phyloP scores from a whole-genome alignment of 2,888 invertebrate species.

The Antheraea assamensis region DNA sequence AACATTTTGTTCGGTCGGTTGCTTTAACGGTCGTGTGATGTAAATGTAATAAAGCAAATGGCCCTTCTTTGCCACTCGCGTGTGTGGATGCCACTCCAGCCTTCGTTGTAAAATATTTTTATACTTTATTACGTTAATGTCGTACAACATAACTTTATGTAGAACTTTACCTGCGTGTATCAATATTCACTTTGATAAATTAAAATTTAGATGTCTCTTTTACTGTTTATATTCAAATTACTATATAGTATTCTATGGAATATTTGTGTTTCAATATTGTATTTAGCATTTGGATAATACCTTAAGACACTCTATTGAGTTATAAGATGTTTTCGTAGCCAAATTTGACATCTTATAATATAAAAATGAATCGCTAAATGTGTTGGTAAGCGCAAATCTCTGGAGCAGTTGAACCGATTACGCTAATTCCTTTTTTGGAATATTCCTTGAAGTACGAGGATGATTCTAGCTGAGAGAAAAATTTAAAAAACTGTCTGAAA shows the following conservation, averaged over 20 bases:
- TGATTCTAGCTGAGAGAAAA: no score
- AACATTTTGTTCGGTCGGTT: constrained; percentile 66
- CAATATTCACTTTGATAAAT: constrained; percentile 10
- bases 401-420: no score
- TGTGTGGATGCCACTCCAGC: constrained; percentile 55
- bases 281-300: neutral
- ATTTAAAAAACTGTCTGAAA: no score
- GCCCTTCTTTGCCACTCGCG: constrained; percentile 56
- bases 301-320: no score
- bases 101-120: constrained; percentile 62
- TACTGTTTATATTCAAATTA: constrained; percentile 1
- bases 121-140: constrained; percentile 60
- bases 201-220: constrained; percentile 1
- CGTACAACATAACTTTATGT: constrained; percentile 36
- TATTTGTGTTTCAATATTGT: neutral
- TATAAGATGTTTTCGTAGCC: neutral
- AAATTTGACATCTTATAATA: no score
- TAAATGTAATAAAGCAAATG: constrained; percentile 76
- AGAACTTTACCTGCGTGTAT: constrained; percentile 28
- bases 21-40: constrained; percentile 68
- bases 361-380: no score
- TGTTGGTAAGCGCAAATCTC: no score
- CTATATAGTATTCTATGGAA: neutral
- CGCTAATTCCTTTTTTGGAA: no score
- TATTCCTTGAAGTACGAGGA: no score